Conservation (phyloP, 1,140 invertebrate genomes). For the Lethrus apterus region DNA sequence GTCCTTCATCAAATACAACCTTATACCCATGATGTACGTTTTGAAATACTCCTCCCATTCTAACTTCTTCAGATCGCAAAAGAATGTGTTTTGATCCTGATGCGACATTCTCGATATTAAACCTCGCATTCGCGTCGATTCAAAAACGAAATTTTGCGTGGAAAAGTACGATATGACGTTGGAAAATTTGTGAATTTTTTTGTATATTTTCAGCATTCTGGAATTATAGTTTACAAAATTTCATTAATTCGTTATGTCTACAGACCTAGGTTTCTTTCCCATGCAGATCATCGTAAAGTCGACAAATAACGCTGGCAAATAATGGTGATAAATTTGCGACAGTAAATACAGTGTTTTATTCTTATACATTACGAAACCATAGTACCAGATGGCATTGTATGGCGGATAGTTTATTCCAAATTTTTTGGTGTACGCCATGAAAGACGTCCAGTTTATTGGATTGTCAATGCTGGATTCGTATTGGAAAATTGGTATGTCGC, state of each 20-base stretch:
- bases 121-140: constrained; percentile 52
- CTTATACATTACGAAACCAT: constrained; percentile 47
- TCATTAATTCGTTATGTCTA: constrained; percentile 17
- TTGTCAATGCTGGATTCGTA: constrained; percentile 61
- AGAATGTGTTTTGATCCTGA: constrained; percentile 56
- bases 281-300: constrained; percentile 47
- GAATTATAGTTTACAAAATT: neutral
- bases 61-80: constrained; percentile 58
- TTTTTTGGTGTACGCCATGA: constrained; percentile 20
- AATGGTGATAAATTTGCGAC: constrained; percentile 48
- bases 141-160: constrained; percentile 61
- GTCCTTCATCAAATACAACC: constrained; percentile 66
- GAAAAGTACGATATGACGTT: constrained; percentile 66
- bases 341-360: constrained; percentile 37
- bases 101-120: constrained; percentile 50
- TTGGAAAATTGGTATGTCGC: constrained; percentile 32
- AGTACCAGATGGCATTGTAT: constrained; percentile 34
- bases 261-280: constrained; percentile 56
- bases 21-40: constrained; percentile 56
- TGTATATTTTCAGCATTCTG: constrained; percentile 24
- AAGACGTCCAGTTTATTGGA: constrained; percentile 44
- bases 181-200: constrained; percentile 67
- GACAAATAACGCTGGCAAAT: constrained; percentile 52
- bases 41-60: constrained; percentile 62
- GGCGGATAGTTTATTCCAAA: constrained; percentile 23